Conservation (phyloP, 2,888 invertebrate genomes). For the Meloe dianella region DNA sequence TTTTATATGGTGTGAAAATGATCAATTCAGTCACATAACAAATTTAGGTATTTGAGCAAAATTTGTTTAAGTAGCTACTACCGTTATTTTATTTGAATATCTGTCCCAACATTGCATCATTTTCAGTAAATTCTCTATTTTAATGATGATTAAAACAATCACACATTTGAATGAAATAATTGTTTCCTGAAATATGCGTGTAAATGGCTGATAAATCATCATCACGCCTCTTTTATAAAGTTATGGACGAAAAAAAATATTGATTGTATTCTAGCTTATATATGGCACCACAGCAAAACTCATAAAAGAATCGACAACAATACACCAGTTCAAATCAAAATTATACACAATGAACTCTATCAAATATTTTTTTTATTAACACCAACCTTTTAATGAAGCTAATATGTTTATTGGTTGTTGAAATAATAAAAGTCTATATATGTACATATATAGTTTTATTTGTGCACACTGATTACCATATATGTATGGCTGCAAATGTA, state of each 20-base stretch:
- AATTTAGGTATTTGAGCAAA: no score
- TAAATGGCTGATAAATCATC: slow-evolving; percentile 11
- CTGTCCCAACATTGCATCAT: background rate
- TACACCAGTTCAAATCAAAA: slow-evolving; percentile 1
- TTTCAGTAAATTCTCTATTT: background rate
- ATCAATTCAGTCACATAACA: no score
- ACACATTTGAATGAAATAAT: background rate
- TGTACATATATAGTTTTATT: background rate
- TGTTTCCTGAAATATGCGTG: slow-evolving; percentile 12
- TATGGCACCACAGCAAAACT: background rate
- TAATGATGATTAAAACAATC: background rate
- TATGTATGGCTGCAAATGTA: background rate
- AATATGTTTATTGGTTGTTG: background rate
- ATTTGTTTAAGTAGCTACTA: no score
- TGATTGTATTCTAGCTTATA: slow-evolving; percentile 7
- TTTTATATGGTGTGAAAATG: no score
- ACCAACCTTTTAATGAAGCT: background rate
- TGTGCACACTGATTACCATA: background rate
- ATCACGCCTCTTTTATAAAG: slow-evolving; percentile 8
- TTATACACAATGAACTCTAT: slow-evolving; percentile 11
- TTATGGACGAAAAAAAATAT: slow-evolving; percentile 6
- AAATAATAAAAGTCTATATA: background rate
- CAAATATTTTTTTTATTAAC: background rate
- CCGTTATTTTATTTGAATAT: background rate
- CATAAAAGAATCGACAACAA: slow-evolving; percentile 13